These are phyloP conservation scores for Scolanthus callimorphus DNA, from an alignment of 92 coral and sea anemone species.

Conservation along the genomic window DNA sequence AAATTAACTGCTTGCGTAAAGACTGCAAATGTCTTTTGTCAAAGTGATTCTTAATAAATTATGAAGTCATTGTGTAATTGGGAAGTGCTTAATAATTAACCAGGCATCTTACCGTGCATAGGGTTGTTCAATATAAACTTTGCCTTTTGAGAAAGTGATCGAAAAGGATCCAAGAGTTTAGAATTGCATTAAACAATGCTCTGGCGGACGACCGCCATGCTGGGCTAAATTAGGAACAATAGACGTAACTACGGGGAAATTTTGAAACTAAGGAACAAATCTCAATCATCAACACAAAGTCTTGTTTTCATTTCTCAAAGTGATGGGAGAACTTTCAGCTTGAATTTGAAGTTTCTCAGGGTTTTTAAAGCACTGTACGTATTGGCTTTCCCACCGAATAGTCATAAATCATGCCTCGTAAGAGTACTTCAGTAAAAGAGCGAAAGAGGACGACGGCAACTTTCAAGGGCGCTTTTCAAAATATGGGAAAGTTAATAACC, in stretches of 20 bases:
- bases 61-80: not conserved
- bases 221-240: not conserved
- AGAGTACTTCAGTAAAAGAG: not conserved
- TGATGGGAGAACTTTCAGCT: too few relatives aligned
- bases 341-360: too few relatives aligned
- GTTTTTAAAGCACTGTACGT: too few relatives aligned
- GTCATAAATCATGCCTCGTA: too few relatives aligned
- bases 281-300: too few relatives aligned
- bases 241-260: not conserved
- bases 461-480: slow-evolving; percentile 2
- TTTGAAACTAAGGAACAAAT: too few relatives aligned
- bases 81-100: not conserved
- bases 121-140: not conserved
- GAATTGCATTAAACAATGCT: too few relatives aligned
- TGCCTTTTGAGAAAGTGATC: not conserved
- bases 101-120: not conserved
- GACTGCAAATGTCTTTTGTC: not conserved
- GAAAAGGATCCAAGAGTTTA: not conserved
- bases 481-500: not conserved
- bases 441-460: not conserved
- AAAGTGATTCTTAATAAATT: not conserved
- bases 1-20: too few relatives aligned
- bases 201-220: too few relatives aligned
- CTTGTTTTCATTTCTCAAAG: too few relatives aligned
- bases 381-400: too few relatives aligned